Percentiles rank a stretch among this genome's conserved stretches.
phyloP scores from a whole-genome alignment of 1,140 invertebrate species.

The Achatina immaculata region DNA sequence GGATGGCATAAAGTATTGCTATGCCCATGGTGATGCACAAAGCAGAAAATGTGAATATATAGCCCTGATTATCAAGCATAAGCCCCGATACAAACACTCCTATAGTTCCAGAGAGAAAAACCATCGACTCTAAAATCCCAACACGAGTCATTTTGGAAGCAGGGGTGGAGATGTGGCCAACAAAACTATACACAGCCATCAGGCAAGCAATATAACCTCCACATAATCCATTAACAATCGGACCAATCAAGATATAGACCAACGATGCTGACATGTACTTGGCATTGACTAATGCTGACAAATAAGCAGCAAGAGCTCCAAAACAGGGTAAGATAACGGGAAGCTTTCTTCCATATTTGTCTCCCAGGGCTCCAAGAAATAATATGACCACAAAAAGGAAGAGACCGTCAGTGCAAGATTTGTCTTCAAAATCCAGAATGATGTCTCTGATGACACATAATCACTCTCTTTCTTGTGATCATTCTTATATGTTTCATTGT shows the following conservation, averaged over 20 bases:
- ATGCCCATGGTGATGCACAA: slow-evolving; percentile 64
- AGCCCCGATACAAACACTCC: slow-evolving; percentile 71
- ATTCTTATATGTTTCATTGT: slow-evolving; percentile 49
- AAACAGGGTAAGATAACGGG: slow-evolving; percentile 87
- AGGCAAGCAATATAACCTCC: slow-evolving; percentile 90
- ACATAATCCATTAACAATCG: slow-evolving; percentile 75
- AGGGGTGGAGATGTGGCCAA: slow-evolving; percentile 85
- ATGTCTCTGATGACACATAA: slow-evolving; percentile 66
- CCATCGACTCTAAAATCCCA: slow-evolving; percentile 81
- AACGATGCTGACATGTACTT: slow-evolving; percentile 65
- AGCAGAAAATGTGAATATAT: slow-evolving; percentile 51
- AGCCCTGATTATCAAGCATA: slow-evolving; percentile 66
- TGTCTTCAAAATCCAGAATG: slow-evolving; percentile 68
- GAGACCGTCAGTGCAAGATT: slow-evolving; percentile 70
- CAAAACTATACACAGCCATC: slow-evolving; percentile 90
- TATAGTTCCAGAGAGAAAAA: slow-evolving; percentile 71
- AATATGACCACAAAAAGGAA: slow-evolving; percentile 69
- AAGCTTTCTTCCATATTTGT: slow-evolving; percentile 83
- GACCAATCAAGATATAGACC: slow-evolving; percentile 67
- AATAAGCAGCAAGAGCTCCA: slow-evolving; percentile 82
- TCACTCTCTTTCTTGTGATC: slow-evolving; percentile 55
- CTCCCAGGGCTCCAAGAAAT: slow-evolving; percentile 78
- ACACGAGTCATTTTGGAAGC: slow-evolving; percentile 85
- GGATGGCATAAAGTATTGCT: slow-evolving; percentile 67
- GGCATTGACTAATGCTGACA: slow-evolving; percentile 84